A percentile compares a stretch with the other conserved stretches of the same genome.
Evolutionary conservation across 2,888 invertebrate species (phyloP).

Genomic region (Drosophila anomalata): DNA sequence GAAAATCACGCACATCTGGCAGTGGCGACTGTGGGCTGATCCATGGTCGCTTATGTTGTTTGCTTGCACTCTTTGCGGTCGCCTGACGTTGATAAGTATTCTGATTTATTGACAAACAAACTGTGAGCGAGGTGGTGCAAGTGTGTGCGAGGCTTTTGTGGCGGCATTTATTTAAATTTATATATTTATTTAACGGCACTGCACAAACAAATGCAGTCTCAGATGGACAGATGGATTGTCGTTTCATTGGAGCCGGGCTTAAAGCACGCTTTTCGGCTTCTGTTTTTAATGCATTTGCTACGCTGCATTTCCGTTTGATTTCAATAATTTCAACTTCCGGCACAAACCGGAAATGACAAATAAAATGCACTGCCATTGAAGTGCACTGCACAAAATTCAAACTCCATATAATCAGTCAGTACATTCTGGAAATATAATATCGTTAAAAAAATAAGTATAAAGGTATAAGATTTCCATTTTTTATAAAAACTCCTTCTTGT

Average conservation of each 20-base stretch:
- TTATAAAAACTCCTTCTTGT: background rate
- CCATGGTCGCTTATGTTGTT: conserved; percentile 59
- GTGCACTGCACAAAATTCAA: conserved; percentile 46
- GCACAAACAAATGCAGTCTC: conserved; percentile 49
- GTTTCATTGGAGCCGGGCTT: conserved; percentile 37
- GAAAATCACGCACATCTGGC: conserved; percentile 14
- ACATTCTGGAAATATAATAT: background rate
- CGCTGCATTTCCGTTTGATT: conserved; percentile 69
- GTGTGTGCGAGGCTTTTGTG: conserved; percentile 41
- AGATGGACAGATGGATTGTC: conserved; percentile 29
- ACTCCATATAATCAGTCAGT: background rate
- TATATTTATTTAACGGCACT: conserved; percentile 69
- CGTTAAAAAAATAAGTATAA: background rate
- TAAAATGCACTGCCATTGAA: conserved; percentile 61
- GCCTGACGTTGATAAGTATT: conserved; percentile 80
- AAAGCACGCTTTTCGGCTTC: conserved; percentile 54
- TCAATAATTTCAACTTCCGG: conserved; percentile 77
- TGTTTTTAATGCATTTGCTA: conserved; percentile 54
- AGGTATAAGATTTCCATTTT: background rate
- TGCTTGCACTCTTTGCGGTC: conserved; percentile 75
- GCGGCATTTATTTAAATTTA: conserved; percentile 75
- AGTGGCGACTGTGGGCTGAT: conserved; percentile 12
- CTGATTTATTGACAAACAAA: conserved; percentile 81
- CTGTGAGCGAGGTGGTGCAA: conserved; percentile 47
- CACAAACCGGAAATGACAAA: conserved; percentile 74